Evolutionary conservation across 2,888 invertebrate genomes (phyloP).

Genomic region (Parnassius glacialis): DNA sequence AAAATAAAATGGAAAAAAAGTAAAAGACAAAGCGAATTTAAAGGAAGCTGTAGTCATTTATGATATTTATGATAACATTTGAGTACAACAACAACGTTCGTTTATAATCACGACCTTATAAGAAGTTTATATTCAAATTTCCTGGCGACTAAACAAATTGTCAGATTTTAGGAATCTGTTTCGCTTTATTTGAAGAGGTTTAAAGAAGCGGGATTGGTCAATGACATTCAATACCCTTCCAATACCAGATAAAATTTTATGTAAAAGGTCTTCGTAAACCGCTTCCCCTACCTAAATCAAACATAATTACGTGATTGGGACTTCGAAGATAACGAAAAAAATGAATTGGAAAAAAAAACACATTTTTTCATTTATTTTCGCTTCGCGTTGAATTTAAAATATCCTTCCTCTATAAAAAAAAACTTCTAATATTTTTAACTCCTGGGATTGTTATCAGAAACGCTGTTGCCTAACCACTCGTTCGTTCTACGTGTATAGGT

Average conservation of each 20-base stretch:
- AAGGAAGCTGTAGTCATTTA: too few species aligned
- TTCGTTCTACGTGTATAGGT: not conserved
- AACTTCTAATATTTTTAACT: too few species aligned
- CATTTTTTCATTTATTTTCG: too few species aligned
- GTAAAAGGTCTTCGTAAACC: constrained; percentile 4
- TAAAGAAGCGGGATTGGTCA: constrained; percentile 15
- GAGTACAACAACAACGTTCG: not conserved
- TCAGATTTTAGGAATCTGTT: constrained; percentile 15
- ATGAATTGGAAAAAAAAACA: not conserved
- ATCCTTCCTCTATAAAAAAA: too few species aligned
- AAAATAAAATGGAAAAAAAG: too few species aligned
- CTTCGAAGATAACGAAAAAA: too few species aligned
- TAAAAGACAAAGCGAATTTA: too few species aligned
- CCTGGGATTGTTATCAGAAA: too few species aligned
- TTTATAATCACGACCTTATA: constrained; percentile 16
- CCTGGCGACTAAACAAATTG: constrained; percentile 14
- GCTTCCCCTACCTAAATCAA: constrained; percentile 4
- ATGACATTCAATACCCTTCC: constrained; percentile 22
- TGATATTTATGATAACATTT: constrained; percentile 1
- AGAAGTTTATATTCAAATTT: constrained; percentile 24
- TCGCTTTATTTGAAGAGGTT: constrained; percentile 9
- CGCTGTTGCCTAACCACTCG: too few species aligned
- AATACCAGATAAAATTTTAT: constrained; percentile 26
- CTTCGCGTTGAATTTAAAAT: too few species aligned
- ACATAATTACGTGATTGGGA: not conserved